phyloP scores from a whole-genome alignment of 2,888 invertebrate genomes.

The Carabus problematicus region DNA sequence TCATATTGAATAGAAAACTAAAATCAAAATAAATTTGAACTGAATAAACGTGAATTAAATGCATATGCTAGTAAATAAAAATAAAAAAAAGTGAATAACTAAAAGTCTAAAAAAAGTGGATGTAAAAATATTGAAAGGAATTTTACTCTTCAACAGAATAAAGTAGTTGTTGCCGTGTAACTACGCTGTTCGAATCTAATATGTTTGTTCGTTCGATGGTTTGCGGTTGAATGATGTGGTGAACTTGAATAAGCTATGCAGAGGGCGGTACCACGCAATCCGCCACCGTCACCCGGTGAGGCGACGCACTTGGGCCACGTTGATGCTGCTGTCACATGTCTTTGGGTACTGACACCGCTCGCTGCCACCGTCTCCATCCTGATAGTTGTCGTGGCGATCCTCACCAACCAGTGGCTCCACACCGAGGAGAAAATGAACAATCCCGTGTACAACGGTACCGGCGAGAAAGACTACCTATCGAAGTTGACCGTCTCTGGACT shows the following conservation, averaged over 20 bases:
- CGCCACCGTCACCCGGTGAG: constrained; percentile 49
- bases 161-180: too few relatives aligned
- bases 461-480: constrained; percentile 71
- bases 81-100: background rate
- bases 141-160: too few relatives aligned
- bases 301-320: constrained; percentile 56
- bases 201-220: too few relatives aligned
- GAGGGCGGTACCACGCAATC: constrained; percentile 51
- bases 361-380: constrained; percentile 75
- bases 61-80: too few relatives aligned
- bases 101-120: too few relatives aligned
- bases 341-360: constrained; percentile 70
- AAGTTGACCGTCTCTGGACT: constrained; percentile 82
- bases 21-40: background rate
- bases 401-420: constrained; percentile 85
- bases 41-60: too few relatives aligned
- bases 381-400: constrained; percentile 75
- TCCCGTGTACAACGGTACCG: constrained; percentile 78
- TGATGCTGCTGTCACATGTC: constrained; percentile 68
- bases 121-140: too few relatives aligned
- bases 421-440: constrained; percentile 87
- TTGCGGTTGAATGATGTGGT: too few relatives aligned
- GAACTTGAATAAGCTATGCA: constrained; percentile 47
- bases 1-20: background rate
- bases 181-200: too few relatives aligned